Percentiles rank a stretch among this genome's conserved stretches.
Evolutionary conservation across 2,888 invertebrate species (phyloP).

Genomic region (Sesia apiformis): DNA sequence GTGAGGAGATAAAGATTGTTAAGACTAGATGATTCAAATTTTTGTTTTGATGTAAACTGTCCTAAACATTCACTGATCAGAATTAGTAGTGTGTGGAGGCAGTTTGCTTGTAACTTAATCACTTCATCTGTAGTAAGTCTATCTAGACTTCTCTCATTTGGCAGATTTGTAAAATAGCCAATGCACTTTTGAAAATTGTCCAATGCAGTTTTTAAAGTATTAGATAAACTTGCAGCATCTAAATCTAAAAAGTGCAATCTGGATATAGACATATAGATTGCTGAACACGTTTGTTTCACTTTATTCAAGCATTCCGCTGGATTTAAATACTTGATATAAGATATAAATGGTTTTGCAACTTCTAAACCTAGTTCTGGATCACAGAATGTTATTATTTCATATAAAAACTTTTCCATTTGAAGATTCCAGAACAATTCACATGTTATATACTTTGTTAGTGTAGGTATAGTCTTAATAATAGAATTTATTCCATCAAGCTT

Average conservation of each 20-base stretch:
- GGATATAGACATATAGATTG: conserved; percentile 41
- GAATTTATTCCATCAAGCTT: conserved; percentile 42
- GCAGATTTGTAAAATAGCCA: conserved; percentile 43
- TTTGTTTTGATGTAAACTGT: conserved; percentile 25
- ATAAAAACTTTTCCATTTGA: conserved; percentile 41
- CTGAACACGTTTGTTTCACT: conserved; percentile 29
- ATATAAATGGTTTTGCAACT: conserved; percentile 38
- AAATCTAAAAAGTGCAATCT: conserved; percentile 40
- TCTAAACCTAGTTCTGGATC: conserved; percentile 44
- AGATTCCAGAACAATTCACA: conserved; percentile 55
- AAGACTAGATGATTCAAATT: conserved; percentile 20
- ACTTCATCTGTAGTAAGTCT: conserved; percentile 32
- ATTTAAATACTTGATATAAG: conserved; percentile 43
- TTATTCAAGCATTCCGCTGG: conserved; percentile 39
- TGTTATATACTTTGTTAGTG: conserved; percentile 47
- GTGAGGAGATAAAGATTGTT: conserved; percentile 38
- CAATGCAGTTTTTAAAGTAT: conserved; percentile 19
- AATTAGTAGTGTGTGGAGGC: conserved; percentile 30
- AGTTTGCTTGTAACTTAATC: conserved; percentile 42
- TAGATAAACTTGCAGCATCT: conserved; percentile 15
- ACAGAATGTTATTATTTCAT: conserved; percentile 42
- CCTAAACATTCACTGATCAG: conserved; percentile 31
- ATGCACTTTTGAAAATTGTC: conserved; percentile 38
- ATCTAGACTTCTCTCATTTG: conserved; percentile 37
- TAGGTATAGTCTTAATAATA: conserved; percentile 50